A percentile compares a stretch with the other conserved stretches of the same genome.
Evolutionary conservation across 2,888 invertebrate genomes (phyloP).

Genomic region (Trichopoda pennipes): DNA sequence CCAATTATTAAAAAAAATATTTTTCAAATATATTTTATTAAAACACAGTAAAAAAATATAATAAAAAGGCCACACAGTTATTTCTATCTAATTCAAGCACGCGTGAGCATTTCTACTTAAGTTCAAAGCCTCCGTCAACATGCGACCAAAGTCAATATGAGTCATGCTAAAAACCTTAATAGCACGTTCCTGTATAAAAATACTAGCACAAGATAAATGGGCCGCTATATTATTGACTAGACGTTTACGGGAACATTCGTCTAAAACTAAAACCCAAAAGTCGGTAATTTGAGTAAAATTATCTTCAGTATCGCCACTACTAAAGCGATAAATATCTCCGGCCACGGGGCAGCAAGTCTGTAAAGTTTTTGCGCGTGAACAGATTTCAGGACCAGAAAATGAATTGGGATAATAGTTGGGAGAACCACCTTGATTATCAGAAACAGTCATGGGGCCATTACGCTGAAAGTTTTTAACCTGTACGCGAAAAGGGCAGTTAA

Average conservation of each 20-base stretch:
- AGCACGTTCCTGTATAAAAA: slow-evolving; percentile 93
- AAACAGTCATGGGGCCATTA: slow-evolving; percentile 90
- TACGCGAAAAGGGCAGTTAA: slow-evolving; percentile 94
- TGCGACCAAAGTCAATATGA: slow-evolving; percentile 89
- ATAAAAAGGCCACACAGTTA: not conserved
- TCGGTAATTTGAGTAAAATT: slow-evolving; percentile 92
- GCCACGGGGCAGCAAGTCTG: slow-evolving; percentile 83
- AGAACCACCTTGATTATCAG: slow-evolving; percentile 90
- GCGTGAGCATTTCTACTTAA: slow-evolving; percentile 54
- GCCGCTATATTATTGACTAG: slow-evolving; percentile 90
- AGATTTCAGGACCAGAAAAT: slow-evolving; percentile 91
- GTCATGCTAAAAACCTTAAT: slow-evolving; percentile 91
- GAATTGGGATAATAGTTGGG: slow-evolving; percentile 99
- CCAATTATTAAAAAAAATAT: not conserved
- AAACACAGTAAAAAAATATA: slow-evolving; percentile 1
- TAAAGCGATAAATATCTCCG: slow-evolving; percentile 91
- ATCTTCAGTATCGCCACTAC: slow-evolving; percentile 90
- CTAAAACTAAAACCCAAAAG: slow-evolving; percentile 92
- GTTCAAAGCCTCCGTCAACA: slow-evolving; percentile 85
- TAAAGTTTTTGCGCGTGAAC: slow-evolving; percentile 84
- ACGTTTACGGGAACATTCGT: slow-evolving; percentile 86
- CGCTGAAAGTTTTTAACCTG: slow-evolving; percentile 90
- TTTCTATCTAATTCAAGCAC: not conserved
- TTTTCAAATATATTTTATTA: slow-evolving; percentile 12
- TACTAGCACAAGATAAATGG: slow-evolving; percentile 88